Base-by-base conservation (phyloP, 2,888 invertebrate genomes). In the Monoplex corrugatus region DNA sequence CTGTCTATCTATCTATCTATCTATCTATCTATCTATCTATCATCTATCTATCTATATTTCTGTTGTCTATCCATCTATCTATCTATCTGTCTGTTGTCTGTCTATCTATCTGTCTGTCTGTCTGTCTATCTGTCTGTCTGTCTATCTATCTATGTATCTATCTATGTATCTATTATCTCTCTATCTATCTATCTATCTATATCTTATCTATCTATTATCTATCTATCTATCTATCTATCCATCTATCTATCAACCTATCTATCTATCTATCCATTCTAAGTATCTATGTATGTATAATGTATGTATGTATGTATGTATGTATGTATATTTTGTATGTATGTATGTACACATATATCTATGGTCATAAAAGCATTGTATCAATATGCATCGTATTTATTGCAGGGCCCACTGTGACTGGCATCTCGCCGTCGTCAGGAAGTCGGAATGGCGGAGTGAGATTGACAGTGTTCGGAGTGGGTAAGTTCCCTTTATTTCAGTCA, bases 401-500 rank as follows among this genome's bases (percentile, higher is more conserved):
- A 23, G 82, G n/a, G 28, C 38, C 87, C 35, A 38, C 5, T 23
- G 82, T 88, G 63, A 63, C 82, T 2, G 40, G 63, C 8, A 68
- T 88, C 38, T 63, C 63, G 16, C 88, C 88, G 16, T n/a, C 43
- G 1, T 2, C 43, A 23, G 84, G 84, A 2, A 85, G 84, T 38
- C 84, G 84, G 13, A 85, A 85, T 85, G 84, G 84, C 63, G 84
- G 84, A 5, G 63, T 63, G 28, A 35, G 84, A 28, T 19, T 85
- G 45, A 85, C 84, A 3, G 84, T 85, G 2, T 28, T 44, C 10
- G 84, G 84, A 3, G 19, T 23, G 8, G 38, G 84, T 85, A n/a
- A 83, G 83, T 83, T 32, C 63, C 63, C 28, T 68, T 28, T 68
- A n/a, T 19, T 23, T 19, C 50, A 50, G n/a, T 68, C 28, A 68